Conservation (phyloP, 2,113 vertebrate species). For the Microtus montanus region DNA sequence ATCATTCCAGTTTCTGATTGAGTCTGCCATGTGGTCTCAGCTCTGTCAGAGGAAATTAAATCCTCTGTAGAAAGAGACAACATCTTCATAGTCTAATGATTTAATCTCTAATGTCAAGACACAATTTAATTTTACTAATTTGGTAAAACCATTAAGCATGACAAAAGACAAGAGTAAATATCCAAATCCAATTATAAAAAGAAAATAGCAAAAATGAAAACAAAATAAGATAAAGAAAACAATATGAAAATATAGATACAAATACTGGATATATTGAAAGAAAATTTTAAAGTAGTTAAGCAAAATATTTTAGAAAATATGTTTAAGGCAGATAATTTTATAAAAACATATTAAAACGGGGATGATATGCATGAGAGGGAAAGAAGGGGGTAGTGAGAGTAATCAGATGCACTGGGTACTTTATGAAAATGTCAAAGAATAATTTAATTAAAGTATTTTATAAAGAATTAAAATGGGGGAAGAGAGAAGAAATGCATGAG, state of each 20-base stretch:
- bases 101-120: not conserved
- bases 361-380: not conserved
- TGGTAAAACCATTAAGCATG: not conserved
- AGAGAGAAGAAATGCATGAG: not conserved
- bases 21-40: not conserved
- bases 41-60: not conserved
- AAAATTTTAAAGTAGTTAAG: not conserved
- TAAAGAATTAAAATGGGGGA: not conserved
- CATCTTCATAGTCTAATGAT: not conserved
- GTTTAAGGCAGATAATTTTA: not conserved
- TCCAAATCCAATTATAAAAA: not conserved
- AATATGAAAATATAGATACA: not conserved
- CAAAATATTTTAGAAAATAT: not conserved
- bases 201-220: not conserved
- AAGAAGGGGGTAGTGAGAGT: not conserved
- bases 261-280: not conserved
- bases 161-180: not conserved
- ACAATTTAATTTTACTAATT: constrained; percentile 23
- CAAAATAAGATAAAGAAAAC: not conserved
- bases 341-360: no score
- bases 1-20: not conserved
- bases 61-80: not conserved
- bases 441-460: not conserved
- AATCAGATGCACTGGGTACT: not conserved
- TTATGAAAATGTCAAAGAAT: not conserved